Evolutionary conservation across 2,888 invertebrate species (phyloP), one percentile per base, ranked within the genome.

Genomic region (Drosophila affinis): DNA sequence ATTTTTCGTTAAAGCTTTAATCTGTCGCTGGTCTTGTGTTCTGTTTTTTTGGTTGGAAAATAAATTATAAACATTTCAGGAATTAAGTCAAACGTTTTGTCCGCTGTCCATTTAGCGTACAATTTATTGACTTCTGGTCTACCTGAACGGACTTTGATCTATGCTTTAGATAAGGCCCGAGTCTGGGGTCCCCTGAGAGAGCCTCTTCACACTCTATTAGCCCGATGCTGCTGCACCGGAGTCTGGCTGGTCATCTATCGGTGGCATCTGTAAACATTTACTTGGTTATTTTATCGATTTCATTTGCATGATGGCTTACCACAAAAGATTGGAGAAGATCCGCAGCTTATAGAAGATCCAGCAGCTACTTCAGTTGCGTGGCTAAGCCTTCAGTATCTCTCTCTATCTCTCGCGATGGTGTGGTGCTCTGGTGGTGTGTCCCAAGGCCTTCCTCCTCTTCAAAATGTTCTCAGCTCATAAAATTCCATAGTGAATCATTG

Each of bases 391-490:
- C 29, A 39, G 21, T 48, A 69, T 64, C 45, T 60, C 18, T 34
- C 6, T 27, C 7, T 29, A 2, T 29, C 29, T 24, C 27, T 6
- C 46, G 27, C 12, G 24, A 58, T 32, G 54, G 53, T 72, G 55
- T 34, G 29, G 32, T 3, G 10, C 10, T 32, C 3, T 10, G 32
- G 32, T 32, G 32, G 32, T 32, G 32, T 10, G 32, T 27, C 39
- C 51, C 17, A 27, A 12, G 55, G 44, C 29, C 34, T 55, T 27
- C 44, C 34, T 32, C 34, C 47, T 7, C 18, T 48, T 77, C 59
- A 77, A 87, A 81, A 81, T 84, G 80, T 88, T 88, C 88, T 89
- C 87, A 88, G 88, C 88, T 88, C 88, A 87, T 88, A 89, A 88
- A 88, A 82, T 81, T 79, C 85, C 82, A 77, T 76, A 81, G 87